Percentiles rank a stretch among this genome's conserved stretches.
These are phyloP conservation scores for Vanacampus margaritifer DNA, from an alignment of 2,113 vertebrate species.

Conservation along the genomic window DNA sequence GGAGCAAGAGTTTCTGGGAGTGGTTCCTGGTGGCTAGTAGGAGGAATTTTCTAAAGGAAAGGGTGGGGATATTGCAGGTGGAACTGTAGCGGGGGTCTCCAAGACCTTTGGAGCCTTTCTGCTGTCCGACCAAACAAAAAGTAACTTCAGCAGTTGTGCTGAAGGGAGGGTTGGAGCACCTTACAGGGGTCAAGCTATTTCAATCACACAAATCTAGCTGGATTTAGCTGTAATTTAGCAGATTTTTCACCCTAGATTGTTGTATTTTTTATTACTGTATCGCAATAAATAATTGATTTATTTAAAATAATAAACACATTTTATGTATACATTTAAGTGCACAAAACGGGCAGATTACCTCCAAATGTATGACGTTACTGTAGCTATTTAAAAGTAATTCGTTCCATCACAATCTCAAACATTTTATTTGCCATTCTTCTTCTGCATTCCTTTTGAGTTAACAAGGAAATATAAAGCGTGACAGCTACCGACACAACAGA, in stretches of 20 bases:
- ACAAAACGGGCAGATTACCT: no score
- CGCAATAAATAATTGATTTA: no score
- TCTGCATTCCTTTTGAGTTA: background rate
- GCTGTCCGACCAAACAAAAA: conserved; percentile 56
- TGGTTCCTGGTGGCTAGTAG: conserved; percentile 41
- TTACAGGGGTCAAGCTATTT: conserved; percentile 20
- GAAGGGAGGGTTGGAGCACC: conserved; percentile 28
- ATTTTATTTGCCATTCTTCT: no score
- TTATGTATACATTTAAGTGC: no score
- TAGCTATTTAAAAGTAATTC: background rate
- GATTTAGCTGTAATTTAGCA: no score
- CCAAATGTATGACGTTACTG: no score
- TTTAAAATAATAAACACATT: no score
- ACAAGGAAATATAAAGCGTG: background rate
- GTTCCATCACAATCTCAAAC: background rate
- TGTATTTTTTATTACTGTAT: no score
- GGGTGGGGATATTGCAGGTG: background rate
- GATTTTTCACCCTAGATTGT: no score
- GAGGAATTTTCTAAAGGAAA: conserved; percentile 17
- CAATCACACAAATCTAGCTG: conserved; percentile 18
- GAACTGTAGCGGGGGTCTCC: background rate
- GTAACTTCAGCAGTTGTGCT: conserved; percentile 27
- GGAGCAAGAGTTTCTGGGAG: conserved; percentile 66
- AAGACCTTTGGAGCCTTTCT: conserved; percentile 57
- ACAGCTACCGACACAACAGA: background rate